Base-by-base conservation (phyloP, 2,888 invertebrate species). In the Pammene aurita region DNA sequence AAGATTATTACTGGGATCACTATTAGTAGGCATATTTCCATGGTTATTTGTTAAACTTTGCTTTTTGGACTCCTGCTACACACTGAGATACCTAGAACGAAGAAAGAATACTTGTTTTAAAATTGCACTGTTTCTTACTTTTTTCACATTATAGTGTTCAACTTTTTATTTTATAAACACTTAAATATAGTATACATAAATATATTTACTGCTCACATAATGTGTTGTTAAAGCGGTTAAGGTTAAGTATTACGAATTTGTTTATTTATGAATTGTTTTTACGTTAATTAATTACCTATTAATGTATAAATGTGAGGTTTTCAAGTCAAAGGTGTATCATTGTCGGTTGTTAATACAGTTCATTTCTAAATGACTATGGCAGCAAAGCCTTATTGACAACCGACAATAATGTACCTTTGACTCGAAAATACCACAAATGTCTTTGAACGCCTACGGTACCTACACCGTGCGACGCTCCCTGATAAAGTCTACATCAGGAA, bases 191-290 rank as follows among this genome's bases (percentile, higher is more conserved):
- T 62, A 7, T 26, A 38, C 38, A 35, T 50, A 44, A 55, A 54
- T 67, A 58, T 72, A 64, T 69, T 42, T 50, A 67, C 81, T 78
- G 80, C 80, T 80, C 80, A 81, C 75, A 55, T 34, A 70, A 73
- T 75, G 75, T 77, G 76, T 83, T 85, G 84, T 84, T 86, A 78
- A 85, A 87, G 86, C 76, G 70, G 73, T 72, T 87, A 87, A 86
- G 86, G 78, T 83, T 77, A 82, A 84, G 82, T 85, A 83, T 83
- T 82, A 76, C 72, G 18, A 76, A 77, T 73, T 75, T 76, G 73
- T 77, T 75, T 78, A 74, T 75, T 76, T 77, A 77, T 66, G 48
- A 52, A 66, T 42, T 63, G 48, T 68, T 67, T 9, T 62, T 57
- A 50, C 56, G 50, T 67, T 67, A 10, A 56, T 38, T 60, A 34